A percentile compares a stretch with the other conserved stretches of the same genome.
Evolutionary conservation across 2,888 invertebrate genomes (phyloP).

Genomic region (Lasioglossum pauxillum): DNA sequence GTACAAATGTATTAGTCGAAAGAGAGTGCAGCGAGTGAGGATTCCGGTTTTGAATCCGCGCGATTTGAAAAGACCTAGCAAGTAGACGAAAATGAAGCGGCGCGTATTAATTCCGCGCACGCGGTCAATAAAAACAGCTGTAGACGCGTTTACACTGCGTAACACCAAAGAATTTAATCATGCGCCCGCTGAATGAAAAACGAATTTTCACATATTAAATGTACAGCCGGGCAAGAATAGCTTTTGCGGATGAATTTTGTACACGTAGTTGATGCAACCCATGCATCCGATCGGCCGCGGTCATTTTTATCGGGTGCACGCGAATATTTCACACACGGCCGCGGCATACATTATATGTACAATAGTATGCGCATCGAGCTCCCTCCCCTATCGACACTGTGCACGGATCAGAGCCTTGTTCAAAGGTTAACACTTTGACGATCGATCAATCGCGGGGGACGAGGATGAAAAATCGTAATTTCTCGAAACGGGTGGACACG

Average conservation of each 20-base stretch:
- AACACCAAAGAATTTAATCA: not conserved
- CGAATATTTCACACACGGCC: conserved; percentile 1
- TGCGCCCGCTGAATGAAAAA: not conserved
- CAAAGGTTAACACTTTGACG: conserved; percentile 5
- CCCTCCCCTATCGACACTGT: not conserved
- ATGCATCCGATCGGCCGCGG: not conserved
- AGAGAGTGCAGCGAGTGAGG: too few relatives aligned
- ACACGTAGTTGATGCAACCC: not conserved
- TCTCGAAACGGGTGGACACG: not conserved
- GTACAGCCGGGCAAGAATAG: not conserved
- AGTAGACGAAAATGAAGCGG: not conserved
- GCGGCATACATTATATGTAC: not conserved
- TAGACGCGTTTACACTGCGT: not conserved
- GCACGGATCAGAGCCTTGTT: not conserved
- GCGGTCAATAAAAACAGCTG: not conserved
- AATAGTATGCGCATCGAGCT: not conserved
- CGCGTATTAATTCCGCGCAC: not conserved
- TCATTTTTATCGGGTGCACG: not conserved
- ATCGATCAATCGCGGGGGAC: not conserved
- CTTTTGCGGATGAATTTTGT: conserved; percentile 8
- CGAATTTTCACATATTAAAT: conserved; percentile 1
- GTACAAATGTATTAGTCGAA: too few relatives aligned
- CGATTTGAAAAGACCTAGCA: not conserved
- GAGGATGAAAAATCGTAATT: conserved; percentile 7
- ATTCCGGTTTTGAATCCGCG: not conserved